Evolutionary conservation across 2,888 invertebrate species (phyloP).

Genomic region (Conistra vaccinii): DNA sequence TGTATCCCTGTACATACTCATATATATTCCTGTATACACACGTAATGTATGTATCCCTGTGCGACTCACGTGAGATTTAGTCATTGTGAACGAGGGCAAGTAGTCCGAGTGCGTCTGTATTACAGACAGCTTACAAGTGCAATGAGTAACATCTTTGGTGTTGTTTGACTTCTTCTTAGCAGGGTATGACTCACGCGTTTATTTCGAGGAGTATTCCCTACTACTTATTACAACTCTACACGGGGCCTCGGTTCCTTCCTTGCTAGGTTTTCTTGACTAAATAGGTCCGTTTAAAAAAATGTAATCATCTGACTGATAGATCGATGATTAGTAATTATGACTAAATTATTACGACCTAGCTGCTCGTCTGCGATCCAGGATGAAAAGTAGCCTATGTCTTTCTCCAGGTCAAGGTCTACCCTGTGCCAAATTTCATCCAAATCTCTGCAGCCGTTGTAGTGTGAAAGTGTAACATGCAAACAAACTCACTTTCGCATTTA

Average conservation of each 20-base stretch:
- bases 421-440: too few relatives aligned
- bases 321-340: neutral
- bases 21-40: too few relatives aligned
- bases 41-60: neutral
- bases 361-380: too few relatives aligned
- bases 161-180: neutral
- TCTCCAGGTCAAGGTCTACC: too few relatives aligned
- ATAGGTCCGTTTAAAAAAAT: neutral
- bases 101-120: neutral
- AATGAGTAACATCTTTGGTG: slow-evolving; percentile 5
- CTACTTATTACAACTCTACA: neutral
- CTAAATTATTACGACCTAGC: neutral
- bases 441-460: too few relatives aligned
- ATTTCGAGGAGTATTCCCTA: neutral
- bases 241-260: neutral
- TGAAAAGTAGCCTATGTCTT: too few relatives aligned
- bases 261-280: neutral
- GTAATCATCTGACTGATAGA: neutral
- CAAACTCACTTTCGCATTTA: too few relatives aligned
- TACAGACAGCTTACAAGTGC: slow-evolving; percentile 19
- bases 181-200: neutral
- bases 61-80: neutral
- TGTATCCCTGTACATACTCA: neutral
- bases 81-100: neutral
- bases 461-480: too few relatives aligned